Conservation (phyloP, 2,797 vertebrate genomes). For the Octomys mimax region DNA sequence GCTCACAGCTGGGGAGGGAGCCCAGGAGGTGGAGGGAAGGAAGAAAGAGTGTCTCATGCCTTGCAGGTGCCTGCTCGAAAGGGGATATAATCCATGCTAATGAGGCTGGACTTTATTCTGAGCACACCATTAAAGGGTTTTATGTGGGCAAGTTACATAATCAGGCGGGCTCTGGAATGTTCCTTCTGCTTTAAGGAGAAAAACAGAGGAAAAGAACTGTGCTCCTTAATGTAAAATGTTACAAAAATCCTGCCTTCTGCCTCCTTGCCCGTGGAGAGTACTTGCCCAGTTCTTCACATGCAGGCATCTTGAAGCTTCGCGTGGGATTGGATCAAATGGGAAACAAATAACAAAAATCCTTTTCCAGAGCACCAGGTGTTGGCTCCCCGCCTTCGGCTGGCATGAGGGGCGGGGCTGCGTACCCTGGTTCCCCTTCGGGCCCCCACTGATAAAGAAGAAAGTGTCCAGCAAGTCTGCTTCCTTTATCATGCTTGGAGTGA, state of each 20-base stretch:
- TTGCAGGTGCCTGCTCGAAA: not conserved
- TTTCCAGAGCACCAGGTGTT: conserved; percentile 33
- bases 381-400: conserved; percentile 15
- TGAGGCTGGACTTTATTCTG: not conserved
- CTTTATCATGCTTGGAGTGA: not conserved
- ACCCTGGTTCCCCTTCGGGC: conserved; percentile 3
- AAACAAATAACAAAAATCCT: not conserved
- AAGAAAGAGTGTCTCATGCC: not conserved
- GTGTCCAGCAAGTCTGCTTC: not conserved
- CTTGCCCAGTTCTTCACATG: not conserved
- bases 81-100: not conserved
- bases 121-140: not conserved
- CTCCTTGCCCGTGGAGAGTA: not conserved
- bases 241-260: not conserved
- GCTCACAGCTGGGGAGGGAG: not conserved
- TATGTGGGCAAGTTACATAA: not conserved
- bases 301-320: not conserved
- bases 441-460: not conserved
- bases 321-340: not conserved
- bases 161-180: not conserved
- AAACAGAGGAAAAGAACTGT: not conserved
- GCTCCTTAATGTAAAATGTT: not conserved
- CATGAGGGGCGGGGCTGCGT: conserved; percentile 30
- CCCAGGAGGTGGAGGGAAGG: not conserved
- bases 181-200: conserved; percentile 30